Conservation (phyloP, 2,797 vertebrate genomes). For the Numenius phaeopus region DNA sequence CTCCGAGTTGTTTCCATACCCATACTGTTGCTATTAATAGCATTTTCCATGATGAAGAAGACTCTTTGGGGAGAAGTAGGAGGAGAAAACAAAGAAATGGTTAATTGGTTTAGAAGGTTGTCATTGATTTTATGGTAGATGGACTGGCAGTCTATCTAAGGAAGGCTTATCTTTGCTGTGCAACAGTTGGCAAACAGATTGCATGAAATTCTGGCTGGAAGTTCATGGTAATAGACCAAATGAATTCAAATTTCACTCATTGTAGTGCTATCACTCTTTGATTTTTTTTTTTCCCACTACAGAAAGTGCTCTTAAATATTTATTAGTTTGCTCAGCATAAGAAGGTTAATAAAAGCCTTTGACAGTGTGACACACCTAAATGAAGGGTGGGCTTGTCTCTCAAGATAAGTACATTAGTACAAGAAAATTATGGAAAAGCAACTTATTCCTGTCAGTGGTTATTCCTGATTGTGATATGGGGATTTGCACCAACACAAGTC, state of each 20-base stretch:
- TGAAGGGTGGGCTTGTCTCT: not conserved
- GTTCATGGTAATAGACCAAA: not conserved
- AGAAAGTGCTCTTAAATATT: conserved; percentile 21
- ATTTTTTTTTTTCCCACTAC: not conserved
- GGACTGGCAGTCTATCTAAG: not conserved
- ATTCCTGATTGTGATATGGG: not conserved
- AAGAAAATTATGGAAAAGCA: not conserved
- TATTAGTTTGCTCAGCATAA: not conserved
- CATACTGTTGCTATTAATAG: not conserved
- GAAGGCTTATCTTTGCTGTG: not conserved
- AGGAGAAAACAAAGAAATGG: not conserved
- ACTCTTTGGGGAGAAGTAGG: not conserved
- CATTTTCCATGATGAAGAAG: not conserved
- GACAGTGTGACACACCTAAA: not conserved
- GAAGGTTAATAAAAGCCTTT: not conserved
- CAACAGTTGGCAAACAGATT: not conserved
- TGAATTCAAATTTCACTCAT: not conserved
- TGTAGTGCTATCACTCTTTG: not conserved
- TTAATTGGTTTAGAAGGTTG: not conserved
- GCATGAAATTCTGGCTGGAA: conserved; percentile 10
- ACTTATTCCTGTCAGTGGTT: not conserved
- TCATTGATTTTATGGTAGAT: not conserved
- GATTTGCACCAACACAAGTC: not conserved
- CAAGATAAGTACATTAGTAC: not conserved
- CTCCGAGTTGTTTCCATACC: not conserved